phyloP scores from a whole-genome alignment of 2,113 vertebrate genomes.

The Ranitomeya variabilis region DNA sequence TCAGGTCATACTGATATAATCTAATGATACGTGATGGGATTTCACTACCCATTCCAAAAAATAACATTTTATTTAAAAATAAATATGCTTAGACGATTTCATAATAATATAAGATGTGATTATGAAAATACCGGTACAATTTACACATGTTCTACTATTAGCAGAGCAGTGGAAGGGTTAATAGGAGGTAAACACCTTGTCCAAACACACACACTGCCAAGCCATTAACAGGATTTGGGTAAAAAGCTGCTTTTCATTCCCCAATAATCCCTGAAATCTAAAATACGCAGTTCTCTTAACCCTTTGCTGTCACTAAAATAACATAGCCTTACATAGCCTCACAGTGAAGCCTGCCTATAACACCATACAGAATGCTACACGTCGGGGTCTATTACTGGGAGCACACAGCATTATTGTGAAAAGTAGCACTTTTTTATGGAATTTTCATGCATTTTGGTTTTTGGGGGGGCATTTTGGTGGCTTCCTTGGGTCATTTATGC shows the following conservation, averaged over 20 bases:
- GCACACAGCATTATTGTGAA: too few species aligned
- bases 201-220: slow-evolving; percentile 49
- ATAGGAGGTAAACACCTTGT: slow-evolving; percentile 47
- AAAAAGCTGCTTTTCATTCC: slow-evolving; percentile 57
- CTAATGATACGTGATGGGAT: neutral
- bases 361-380: neutral
- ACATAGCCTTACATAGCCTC: neutral
- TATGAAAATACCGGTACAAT: neutral
- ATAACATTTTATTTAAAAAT: neutral
- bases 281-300: slow-evolving; percentile 39
- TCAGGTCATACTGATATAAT: neutral
- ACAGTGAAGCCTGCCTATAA: neutral
- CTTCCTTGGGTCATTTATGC: too few species aligned
- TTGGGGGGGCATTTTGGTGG: too few species aligned
- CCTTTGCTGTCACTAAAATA: slow-evolving; percentile 6
- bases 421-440: too few species aligned
- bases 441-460: too few species aligned
- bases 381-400: neutral
- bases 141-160: neutral
- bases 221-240: slow-evolving; percentile 52
- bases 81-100: neutral
- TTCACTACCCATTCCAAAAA: neutral
- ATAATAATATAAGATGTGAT: neutral
- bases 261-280: slow-evolving; percentile 49
- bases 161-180: slow-evolving; percentile 22